These are phyloP conservation scores for Cinclus cinclus DNA, from an alignment of 2,113 vertebrate species.

Conservation along the genomic window DNA sequence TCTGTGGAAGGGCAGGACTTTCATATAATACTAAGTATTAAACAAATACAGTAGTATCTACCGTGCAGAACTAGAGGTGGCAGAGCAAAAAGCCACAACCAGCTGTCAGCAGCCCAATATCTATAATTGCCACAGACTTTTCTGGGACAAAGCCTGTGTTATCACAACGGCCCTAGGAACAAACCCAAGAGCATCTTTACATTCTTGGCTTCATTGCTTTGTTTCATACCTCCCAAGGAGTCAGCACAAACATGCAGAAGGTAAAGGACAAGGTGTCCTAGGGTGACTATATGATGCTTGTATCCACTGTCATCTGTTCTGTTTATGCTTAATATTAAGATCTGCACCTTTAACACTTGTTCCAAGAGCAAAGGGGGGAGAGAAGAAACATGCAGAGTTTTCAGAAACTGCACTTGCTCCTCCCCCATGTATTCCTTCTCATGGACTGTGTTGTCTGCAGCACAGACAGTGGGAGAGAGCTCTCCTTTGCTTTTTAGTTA, in stretches of 20 bases:
- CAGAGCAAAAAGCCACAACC: background rate
- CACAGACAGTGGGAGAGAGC: background rate
- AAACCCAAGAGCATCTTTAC: background rate
- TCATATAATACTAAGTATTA: background rate
- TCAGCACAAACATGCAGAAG: background rate
- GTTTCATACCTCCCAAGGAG: background rate
- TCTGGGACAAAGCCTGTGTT: background rate
- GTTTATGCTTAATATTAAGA: background rate
- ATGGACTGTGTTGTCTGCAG: background rate
- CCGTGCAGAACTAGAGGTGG: background rate
- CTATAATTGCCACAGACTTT: background rate
- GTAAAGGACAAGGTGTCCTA: background rate
- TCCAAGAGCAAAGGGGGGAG: background rate
- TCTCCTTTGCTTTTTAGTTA: background rate
- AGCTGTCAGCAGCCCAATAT: background rate
- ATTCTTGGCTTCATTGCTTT: background rate
- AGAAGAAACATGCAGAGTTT: background rate
- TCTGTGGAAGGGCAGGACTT: background rate
- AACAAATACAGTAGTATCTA: background rate
- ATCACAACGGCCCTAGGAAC: background rate
- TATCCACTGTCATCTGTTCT: background rate
- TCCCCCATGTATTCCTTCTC: background rate
- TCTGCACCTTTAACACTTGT: background rate
- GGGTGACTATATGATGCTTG: background rate
- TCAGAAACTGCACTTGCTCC: background rate